These are phyloP conservation scores for Lithobates pipiens DNA, from an alignment of 2,797 vertebrate species.

Conservation along the genomic window DNA sequence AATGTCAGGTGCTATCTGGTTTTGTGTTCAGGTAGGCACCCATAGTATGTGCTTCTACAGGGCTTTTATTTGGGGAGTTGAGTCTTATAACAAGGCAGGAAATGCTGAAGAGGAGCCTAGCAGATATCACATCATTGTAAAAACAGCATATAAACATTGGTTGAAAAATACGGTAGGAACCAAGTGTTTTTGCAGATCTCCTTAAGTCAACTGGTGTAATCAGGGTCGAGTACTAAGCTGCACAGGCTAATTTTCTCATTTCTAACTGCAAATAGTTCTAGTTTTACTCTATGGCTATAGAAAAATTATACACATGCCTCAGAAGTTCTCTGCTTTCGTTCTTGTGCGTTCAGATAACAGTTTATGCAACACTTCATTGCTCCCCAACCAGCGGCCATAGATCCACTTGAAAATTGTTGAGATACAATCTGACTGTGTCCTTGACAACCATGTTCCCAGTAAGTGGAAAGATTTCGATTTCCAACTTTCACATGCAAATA, in stretches of 20 bases:
- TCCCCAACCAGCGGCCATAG: conserved; percentile 44
- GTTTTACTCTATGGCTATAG: conserved; percentile 13
- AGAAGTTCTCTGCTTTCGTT: conserved; percentile 5
- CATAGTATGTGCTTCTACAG: too few species aligned
- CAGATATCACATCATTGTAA: too few species aligned
- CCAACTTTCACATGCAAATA: conserved; percentile 56
- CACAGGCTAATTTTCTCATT: background rate
- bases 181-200: background rate
- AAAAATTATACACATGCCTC: conserved; percentile 8
- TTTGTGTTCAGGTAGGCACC: too few species aligned
- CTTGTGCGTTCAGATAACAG: conserved; percentile 19
- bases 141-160: too few species aligned
- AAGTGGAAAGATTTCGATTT: conserved; percentile 55
- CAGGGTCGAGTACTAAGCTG: background rate
- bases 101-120: too few species aligned
- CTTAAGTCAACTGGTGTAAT: background rate
- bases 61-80: too few species aligned
- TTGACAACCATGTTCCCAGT: conserved; percentile 53
- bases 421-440: conserved; percentile 59
- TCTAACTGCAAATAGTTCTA: background rate
- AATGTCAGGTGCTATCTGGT: too few species aligned
- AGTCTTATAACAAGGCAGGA: too few species aligned
- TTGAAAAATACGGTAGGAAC: background rate
- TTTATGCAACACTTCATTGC: conserved; percentile 39
- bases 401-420: conserved; percentile 46